These are phyloP conservation scores for Oreocharis arfaki DNA, from an alignment of 2,113 vertebrate species.

Conservation along the genomic window DNA sequence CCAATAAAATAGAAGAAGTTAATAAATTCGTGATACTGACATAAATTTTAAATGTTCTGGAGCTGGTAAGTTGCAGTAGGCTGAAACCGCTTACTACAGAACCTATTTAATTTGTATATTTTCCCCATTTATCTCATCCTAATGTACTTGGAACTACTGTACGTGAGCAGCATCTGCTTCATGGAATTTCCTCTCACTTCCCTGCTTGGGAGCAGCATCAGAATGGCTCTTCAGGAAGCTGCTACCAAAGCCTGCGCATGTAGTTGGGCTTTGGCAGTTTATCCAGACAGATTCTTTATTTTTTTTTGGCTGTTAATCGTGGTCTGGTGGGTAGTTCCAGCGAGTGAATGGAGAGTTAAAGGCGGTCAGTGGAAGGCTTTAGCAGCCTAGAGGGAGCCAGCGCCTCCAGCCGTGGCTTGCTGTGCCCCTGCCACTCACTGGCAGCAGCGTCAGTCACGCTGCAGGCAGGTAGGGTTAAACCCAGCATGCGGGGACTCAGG, in stretches of 20 bases:
- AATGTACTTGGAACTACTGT: not conserved
- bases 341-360: slow-evolving; percentile 52
- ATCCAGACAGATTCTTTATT: not conserved
- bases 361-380: slow-evolving; percentile 34
- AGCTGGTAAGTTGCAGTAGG: not conserved
- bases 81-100: not conserved
- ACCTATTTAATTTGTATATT: not conserved
- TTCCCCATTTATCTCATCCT: not conserved
- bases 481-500: slow-evolving; percentile 41
- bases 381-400: slow-evolving; percentile 77
- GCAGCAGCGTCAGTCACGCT: slow-evolving; percentile 66
- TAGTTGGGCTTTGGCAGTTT: not conserved
- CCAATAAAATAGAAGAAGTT: not conserved
- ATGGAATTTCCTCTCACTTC: slow-evolving; percentile 13
- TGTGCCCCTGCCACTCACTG: slow-evolving; percentile 55
- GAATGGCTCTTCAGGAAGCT: not conserved
- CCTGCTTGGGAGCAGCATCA: not conserved
- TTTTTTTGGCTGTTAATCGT: not conserved
- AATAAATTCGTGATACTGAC: not conserved
- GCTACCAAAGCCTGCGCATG: not conserved
- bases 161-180: slow-evolving; percentile 22
- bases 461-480: slow-evolving; percentile 65
- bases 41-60: not conserved
- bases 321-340: not conserved
- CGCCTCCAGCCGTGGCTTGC: slow-evolving; percentile 67